phyloP scores from a whole-genome alignment of 2,888 invertebrate genomes.

The Tolmerus cingulatus region DNA sequence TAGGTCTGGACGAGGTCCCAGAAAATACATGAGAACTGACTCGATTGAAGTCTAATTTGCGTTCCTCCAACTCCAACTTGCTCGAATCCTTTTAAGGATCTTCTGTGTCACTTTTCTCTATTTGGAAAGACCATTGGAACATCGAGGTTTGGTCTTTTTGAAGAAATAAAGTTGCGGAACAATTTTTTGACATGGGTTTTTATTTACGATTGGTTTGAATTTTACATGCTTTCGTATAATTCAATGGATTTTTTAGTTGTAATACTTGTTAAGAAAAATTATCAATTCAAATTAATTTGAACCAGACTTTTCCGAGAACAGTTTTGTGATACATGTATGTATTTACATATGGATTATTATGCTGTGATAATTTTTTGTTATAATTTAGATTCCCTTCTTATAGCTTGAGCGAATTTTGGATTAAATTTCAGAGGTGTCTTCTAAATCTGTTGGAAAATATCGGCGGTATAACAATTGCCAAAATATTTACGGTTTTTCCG shows the following conservation, averaged over 20 bases:
- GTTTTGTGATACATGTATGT: too few species aligned
- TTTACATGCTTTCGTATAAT: not conserved
- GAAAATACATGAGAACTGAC: not conserved
- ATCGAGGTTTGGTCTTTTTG: not conserved
- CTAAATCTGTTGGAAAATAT: too few species aligned
- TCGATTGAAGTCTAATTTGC: slow-evolving; percentile 34
- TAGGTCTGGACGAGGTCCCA: not conserved
- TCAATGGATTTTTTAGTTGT: not conserved
- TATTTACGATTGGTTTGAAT: not conserved
- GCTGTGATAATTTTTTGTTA: too few species aligned
- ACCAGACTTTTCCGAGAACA: too few species aligned
- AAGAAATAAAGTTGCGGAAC: not conserved
- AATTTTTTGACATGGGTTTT: not conserved
- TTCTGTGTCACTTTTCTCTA: not conserved
- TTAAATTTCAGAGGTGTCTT: too few species aligned
- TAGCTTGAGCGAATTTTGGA: too few species aligned
- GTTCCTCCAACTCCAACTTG: not conserved
- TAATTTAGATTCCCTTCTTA: too few species aligned
- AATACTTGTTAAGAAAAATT: not conserved
- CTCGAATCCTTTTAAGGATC: not conserved
- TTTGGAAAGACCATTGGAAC: not conserved
- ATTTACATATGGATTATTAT: too few species aligned
- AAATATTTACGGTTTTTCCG: too few species aligned
- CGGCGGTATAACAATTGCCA: too few species aligned
- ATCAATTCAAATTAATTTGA: not conserved